phyloP scores from a whole-genome alignment of 2,888 invertebrate species.

The Plusia festucae region DNA sequence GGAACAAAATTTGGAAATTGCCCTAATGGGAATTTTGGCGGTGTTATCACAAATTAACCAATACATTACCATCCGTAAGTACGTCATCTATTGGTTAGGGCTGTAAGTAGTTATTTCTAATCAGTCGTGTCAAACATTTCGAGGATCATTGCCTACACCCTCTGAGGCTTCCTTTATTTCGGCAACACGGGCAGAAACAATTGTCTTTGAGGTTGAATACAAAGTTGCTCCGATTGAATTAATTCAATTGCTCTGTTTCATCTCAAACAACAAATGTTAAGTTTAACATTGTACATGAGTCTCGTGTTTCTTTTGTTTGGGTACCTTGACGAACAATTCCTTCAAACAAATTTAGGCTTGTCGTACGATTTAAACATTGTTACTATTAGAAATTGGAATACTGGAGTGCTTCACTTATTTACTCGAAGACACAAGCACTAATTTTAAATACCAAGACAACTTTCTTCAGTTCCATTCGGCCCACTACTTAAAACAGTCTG shows the following conservation, averaged over 20 bases:
- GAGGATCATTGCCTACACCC: conserved; percentile 74
- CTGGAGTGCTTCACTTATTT: conserved; percentile 7
- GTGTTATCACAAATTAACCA: no score
- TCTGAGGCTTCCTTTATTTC: conserved; percentile 80
- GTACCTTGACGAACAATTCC: conserved; percentile 65
- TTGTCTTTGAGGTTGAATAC: conserved; percentile 82
- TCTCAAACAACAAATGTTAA: conserved; percentile 81
- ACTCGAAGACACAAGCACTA: background rate
- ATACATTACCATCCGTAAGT: background rate
- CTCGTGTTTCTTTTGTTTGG: conserved; percentile 67
- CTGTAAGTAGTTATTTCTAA: conserved; percentile 25
- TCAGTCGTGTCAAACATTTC: conserved; percentile 68
- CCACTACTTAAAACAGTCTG: background rate
- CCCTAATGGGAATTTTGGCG: background rate
- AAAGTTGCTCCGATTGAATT: conserved; percentile 86
- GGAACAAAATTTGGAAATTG: background rate
- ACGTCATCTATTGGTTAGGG: conserved; percentile 11
- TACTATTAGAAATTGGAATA: conserved; percentile 16
- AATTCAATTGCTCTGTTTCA: conserved; percentile 86
- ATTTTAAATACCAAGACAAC: background rate
- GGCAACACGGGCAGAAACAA: conserved; percentile 79
- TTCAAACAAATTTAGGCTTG: conserved; percentile 60
- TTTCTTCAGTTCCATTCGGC: background rate
- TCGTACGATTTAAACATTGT: conserved; percentile 39
- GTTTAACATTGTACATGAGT: conserved; percentile 76